phyloP scores from a whole-genome alignment of 2,888 invertebrate genomes.

The Pteria penguin region DNA sequence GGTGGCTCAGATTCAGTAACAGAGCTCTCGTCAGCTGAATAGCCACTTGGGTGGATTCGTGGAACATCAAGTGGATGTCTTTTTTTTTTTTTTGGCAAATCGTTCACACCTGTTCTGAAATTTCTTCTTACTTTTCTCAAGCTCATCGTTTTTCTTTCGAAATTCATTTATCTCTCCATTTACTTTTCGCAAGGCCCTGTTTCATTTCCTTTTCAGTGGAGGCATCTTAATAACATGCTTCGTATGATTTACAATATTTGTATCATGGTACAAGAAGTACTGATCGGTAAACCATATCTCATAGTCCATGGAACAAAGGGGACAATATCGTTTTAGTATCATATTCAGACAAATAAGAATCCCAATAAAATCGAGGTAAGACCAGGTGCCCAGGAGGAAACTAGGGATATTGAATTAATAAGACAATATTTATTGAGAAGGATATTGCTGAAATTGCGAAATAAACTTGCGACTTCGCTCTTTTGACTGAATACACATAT shows the following conservation, averaged over 20 bases:
- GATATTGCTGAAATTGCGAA: neutral
- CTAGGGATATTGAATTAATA: neutral
- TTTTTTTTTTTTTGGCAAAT: neutral
- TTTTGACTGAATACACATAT: neutral
- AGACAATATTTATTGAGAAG: neutral
- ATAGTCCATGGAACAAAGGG: too few species aligned
- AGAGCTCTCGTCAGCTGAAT: neutral
- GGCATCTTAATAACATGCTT: neutral
- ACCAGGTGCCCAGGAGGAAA: neutral
- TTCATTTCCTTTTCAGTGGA: neutral
- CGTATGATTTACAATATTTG: neutral
- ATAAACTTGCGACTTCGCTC: neutral
- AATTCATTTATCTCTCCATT: neutral
- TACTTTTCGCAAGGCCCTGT: neutral
- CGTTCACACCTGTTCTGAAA: neutral
- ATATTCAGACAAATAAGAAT: too few species aligned
- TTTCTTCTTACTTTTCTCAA: neutral
- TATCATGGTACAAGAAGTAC: neutral
- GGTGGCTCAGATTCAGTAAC: neutral
- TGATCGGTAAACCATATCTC: neutral
- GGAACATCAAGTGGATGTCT: neutral
- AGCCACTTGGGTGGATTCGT: neutral
- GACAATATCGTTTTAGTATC: too few species aligned
- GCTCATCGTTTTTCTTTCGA: neutral
- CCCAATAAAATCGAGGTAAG: too few species aligned